These are phyloP conservation scores for Dromiciops gliroides DNA, from an alignment of 2,113 vertebrate species.

Conservation along the genomic window DNA sequence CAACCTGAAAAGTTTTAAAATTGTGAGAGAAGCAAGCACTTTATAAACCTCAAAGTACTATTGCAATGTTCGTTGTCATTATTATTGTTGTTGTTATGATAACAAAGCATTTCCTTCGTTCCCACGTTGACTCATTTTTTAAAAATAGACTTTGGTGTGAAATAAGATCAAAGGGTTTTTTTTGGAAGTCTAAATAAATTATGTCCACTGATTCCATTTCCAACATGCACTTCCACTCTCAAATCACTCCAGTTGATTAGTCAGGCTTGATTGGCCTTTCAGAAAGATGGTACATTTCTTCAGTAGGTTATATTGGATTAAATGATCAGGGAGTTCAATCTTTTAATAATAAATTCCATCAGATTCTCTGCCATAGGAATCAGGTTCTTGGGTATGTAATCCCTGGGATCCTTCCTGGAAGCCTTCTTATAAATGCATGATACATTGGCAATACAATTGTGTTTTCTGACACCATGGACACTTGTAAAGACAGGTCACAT, in stretches of 20 bases:
- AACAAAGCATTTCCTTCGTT: conserved; percentile 33
- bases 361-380: neutral
- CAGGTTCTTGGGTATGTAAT: neutral
- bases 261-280: conserved; percentile 52
- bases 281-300: conserved; percentile 45
- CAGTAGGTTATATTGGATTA: conserved; percentile 57
- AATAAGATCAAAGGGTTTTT: conserved; percentile 34
- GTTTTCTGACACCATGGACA: neutral
- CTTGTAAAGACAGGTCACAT: neutral
- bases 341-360: neutral
- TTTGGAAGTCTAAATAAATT: conserved; percentile 53
- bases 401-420: neutral
- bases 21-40: neutral
- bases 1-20: neutral
- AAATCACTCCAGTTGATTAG: conserved; percentile 35
- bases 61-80: neutral
- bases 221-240: conserved; percentile 51
- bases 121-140: conserved; percentile 61
- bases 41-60: neutral
- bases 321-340: conserved; percentile 1
- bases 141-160: conserved; percentile 63
- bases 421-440: neutral
- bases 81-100: neutral
- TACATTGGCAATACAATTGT: neutral
- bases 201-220: conserved; percentile 49